Evolutionary conservation across 2,888 invertebrate species (phyloP), one percentile per base, ranked within the genome.

Genomic region (Rhogogaster chlorosoma): DNA sequence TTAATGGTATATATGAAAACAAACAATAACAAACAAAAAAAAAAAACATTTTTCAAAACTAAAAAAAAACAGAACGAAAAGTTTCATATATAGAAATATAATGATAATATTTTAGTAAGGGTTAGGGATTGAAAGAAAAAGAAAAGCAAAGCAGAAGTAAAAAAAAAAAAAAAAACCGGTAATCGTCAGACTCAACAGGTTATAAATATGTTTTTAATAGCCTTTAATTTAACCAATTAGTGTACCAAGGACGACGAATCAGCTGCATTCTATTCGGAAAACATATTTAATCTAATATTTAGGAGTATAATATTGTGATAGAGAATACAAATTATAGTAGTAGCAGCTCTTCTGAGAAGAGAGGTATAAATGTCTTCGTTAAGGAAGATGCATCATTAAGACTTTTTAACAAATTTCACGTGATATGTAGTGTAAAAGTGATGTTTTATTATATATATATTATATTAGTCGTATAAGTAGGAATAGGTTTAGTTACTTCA

Each of bases 391-490:
- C 88, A 88, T 91, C 88, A 89, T 90, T 90, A 91, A 91, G 91
- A 92, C 91, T 92, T 89, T 67, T 88, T 91, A 90, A 91, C 87
- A 91, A 90, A 91, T 92, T 90, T 89, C 89, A 88, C 90, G 91
- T 91, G 90, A 91, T 91, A 91, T 88, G 87, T 88, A 88, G 89
- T 88, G 87, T 87, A 87, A 86, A 87, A 87, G 85, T 87, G 87
- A 88, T 88, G 86, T 87, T 87, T 87, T 86, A 87, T 87, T 85
- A 86, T 85, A 85, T 84, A 84, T 77, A 77, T 42, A 73, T 67
- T 87, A 87, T 87, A 86, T 86, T 86, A 86, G 84, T 86, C 77
- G 71, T 86, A 84, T 84, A 86, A 85, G 85, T 85, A 84, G 86
- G 67, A 84, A 64, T 87, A 88, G 86, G 84, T 86, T 88, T 88